Base-by-base conservation (phyloP, 1,140 invertebrate genomes). In the Bombus sylvicola region DNA sequence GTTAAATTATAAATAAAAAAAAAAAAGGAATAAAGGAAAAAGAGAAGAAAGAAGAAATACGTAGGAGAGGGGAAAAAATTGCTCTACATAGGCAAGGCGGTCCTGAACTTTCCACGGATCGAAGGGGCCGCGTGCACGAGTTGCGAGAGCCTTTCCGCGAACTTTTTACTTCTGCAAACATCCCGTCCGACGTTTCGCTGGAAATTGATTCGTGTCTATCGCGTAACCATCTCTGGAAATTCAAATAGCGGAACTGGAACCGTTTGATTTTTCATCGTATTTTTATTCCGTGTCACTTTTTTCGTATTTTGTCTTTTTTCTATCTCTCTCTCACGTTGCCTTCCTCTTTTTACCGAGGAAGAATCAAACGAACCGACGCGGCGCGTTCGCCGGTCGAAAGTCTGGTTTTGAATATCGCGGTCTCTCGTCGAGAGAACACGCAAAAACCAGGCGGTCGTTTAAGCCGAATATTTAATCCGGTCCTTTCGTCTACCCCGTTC, bases 1-100 rank as follows among this genome's bases (percentile, higher is more conserved):
- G 86, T 83, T 90, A 87, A 89, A 92, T 92, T 92, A 90, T 90
- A 92, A 88, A 92, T 90, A 91, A 90, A 91, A 88, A 22, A 87
- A 10, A 41, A 15, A 22, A 18, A 28, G 13, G 31, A 47, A 10
- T n/a, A 10, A 78, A 43, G 22, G 28, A 13, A 41, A 28, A 41
- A 41, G 2, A 22, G 31, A 22, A 18, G 13, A 34, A 66, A 25
- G 10, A n/a, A 66, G 15, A 39, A 28, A 28, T 62, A 13, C 15
- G 9, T 3, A n/a, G 37, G 37, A 4, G 6, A 18, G 22, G 31
- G 34, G 28, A 37, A 79, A 79, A 85, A 66, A 81, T 85, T 85
- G 22, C 47, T 73, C 62, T 31, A 53, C 77, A 34, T 5, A 73
- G 34, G 15, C 22, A 37, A 41, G 31, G 8, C 37, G 68, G 41